phyloP scores from a whole-genome alignment of 2,888 invertebrate species.

The Cosmopolites sordidus region DNA sequence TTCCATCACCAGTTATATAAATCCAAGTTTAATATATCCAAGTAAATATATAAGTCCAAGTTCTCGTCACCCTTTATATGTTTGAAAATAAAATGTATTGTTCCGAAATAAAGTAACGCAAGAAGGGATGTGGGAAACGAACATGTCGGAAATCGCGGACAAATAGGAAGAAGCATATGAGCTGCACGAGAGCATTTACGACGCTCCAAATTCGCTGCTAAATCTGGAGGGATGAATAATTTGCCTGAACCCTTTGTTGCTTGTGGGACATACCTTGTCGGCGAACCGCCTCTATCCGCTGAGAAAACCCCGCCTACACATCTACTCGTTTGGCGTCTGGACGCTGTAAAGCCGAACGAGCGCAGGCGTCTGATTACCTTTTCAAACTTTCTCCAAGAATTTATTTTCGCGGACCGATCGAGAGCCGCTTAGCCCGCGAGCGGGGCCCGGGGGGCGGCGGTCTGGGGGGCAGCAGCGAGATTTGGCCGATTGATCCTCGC shows the following conservation, averaged over 20 bases:
- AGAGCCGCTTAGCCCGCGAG: slow-evolving; percentile 22
- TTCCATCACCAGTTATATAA: too few species aligned
- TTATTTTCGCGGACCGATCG: slow-evolving; percentile 27
- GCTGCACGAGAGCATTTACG: slow-evolving; percentile 17
- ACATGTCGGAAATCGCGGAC: slow-evolving; percentile 4
- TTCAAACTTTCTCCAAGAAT: slow-evolving; percentile 34
- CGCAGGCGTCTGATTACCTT: slow-evolving; percentile 40
- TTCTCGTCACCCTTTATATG: too few species aligned
- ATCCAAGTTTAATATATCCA: too few species aligned
- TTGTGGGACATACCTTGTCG: slow-evolving; percentile 45
- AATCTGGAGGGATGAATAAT: slow-evolving; percentile 49
- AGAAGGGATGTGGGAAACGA: slow-evolving; percentile 2
- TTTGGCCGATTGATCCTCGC: slow-evolving; percentile 25
- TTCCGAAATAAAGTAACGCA: neutral
- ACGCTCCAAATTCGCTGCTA: slow-evolving; percentile 18
- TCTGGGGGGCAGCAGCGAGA: slow-evolving; percentile 19
- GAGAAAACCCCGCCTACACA: slow-evolving; percentile 45
- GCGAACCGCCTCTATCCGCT: slow-evolving; percentile 44
- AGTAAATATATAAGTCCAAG: too few species aligned
- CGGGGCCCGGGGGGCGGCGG: slow-evolving; percentile 8
- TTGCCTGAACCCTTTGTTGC: slow-evolving; percentile 47
- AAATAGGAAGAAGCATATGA: slow-evolving; percentile 22
- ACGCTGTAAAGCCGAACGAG: slow-evolving; percentile 33
- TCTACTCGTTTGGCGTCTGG: slow-evolving; percentile 45
- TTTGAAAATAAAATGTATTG: too few species aligned